Conservation (phyloP, 2,797 vertebrate species). For the Phrynocephalus vlangalii region DNA sequence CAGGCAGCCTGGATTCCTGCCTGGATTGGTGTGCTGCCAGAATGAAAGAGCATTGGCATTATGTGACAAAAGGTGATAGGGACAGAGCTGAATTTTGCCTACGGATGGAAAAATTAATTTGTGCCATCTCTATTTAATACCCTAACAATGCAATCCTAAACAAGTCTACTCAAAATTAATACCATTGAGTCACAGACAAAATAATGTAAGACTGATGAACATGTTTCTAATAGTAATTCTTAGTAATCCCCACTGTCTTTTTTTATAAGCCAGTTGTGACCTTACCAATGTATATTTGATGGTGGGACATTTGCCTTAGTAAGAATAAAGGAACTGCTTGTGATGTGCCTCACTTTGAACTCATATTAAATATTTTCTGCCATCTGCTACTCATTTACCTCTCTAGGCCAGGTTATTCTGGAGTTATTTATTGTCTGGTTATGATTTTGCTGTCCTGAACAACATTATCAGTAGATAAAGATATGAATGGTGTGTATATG, state of each 20-base stretch:
- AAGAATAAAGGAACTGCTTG: not conserved
- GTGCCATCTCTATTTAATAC: not conserved
- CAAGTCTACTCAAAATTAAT: not conserved
- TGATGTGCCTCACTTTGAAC: not conserved
- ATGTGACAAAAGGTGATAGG: too few species aligned
- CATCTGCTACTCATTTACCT: slow-evolving; percentile 10
- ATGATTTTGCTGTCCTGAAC: not conserved
- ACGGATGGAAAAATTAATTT: too few species aligned
- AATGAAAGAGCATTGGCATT: too few species aligned
- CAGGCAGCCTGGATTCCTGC: too few species aligned
- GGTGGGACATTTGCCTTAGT: not conserved
- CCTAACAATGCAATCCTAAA: not conserved
- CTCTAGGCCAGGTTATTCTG: not conserved
- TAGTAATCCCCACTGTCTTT: not conserved
- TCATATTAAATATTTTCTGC: not conserved
- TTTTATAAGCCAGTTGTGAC: not conserved
- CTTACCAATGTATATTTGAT: not conserved
- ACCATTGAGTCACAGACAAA: not conserved
- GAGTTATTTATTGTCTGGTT: not conserved
- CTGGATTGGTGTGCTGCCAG: too few species aligned
- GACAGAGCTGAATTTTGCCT: too few species aligned
- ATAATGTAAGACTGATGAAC: not conserved
- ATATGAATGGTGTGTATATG: not conserved
- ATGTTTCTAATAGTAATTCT: not conserved
- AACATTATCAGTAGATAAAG: not conserved